These are phyloP conservation scores for Hofmannophila pseudospretella DNA, from an alignment of 2,888 invertebrate species.

Conservation along the genomic window DNA sequence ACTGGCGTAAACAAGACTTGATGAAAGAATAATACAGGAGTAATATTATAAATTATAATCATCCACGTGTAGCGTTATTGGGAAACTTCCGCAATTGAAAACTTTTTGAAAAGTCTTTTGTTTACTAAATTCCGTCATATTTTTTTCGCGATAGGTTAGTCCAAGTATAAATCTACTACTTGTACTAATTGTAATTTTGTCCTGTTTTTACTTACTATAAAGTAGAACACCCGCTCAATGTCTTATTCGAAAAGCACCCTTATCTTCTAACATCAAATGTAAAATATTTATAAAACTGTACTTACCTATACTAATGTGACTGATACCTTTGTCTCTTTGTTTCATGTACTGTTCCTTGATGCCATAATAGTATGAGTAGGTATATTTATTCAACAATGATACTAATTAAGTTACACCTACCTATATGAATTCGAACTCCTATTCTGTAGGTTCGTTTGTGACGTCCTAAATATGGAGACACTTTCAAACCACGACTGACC, in stretches of 20 bases:
- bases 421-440: conserved; percentile 1
- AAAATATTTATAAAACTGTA: too few species aligned
- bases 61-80: conserved; percentile 28
- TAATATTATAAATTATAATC: conserved; percentile 16
- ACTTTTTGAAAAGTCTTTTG: too few species aligned
- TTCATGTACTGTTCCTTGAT: conserved; percentile 70
- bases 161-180: too few species aligned
- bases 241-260: too few species aligned
- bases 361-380: conserved; percentile 70
- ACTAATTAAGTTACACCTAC: conserved; percentile 11
- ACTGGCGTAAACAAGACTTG: conserved; percentile 27
- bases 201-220: too few species aligned
- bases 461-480: conserved; percentile 25
- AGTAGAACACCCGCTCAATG: too few species aligned
- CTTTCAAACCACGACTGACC: conserved; percentile 22
- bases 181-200: too few species aligned
- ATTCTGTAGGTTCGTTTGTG: conserved; percentile 14
- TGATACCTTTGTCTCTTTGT: conserved; percentile 54
- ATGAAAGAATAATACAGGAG: conserved; percentile 31
- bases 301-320: too few species aligned
- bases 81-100: neutral
- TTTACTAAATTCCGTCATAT: too few species aligned
- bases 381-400: conserved; percentile 29
- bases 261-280: too few species aligned
- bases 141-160: too few species aligned